A percentile compares a stretch with the other conserved stretches of the same genome.
Conservation (phyloP, 2,888 invertebrate genomes). For the Criorhina ranunculi region DNA sequence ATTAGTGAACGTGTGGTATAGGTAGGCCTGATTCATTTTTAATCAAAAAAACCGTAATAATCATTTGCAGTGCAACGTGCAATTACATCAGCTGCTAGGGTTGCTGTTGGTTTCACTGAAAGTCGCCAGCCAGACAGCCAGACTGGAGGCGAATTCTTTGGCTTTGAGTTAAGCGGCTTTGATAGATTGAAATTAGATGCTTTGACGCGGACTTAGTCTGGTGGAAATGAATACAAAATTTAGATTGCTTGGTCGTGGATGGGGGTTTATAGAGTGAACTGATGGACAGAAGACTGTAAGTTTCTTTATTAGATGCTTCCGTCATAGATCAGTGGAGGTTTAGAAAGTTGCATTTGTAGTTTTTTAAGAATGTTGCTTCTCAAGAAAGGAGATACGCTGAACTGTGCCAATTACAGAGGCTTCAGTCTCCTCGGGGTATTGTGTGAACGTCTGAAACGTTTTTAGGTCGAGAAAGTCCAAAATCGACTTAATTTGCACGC, state of each 20-base stretch:
- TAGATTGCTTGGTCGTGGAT: neutral
- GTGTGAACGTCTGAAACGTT: too few species aligned
- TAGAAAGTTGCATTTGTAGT: too few species aligned
- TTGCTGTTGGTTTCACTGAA: neutral
- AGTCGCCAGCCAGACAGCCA: conserved; percentile 53
- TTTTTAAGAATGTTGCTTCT: too few species aligned
- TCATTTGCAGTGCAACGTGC: conserved; percentile 68
- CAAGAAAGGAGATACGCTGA: too few species aligned
- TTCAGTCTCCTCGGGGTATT: too few species aligned
- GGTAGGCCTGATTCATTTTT: conserved; percentile 70
- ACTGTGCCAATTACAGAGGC: too few species aligned
- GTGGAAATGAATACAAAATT: conserved; percentile 25
- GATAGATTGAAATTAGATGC: conserved; percentile 63
- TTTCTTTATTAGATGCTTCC: too few species aligned
- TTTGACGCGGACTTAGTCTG: conserved; percentile 54
- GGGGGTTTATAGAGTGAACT: neutral
- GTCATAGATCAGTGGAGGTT: too few species aligned
- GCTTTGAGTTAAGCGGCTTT: conserved; percentile 66
- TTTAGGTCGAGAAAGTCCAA: too few species aligned
- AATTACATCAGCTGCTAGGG: conserved; percentile 57
- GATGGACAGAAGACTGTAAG: neutral
- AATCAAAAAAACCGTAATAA: conserved; percentile 71
- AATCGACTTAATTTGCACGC: too few species aligned
- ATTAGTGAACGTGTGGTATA: conserved; percentile 57
- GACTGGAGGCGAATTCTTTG: conserved; percentile 38